phyloP scores from a whole-genome alignment of 2,888 invertebrate genomes.

The Adelognathus sp. region DNA sequence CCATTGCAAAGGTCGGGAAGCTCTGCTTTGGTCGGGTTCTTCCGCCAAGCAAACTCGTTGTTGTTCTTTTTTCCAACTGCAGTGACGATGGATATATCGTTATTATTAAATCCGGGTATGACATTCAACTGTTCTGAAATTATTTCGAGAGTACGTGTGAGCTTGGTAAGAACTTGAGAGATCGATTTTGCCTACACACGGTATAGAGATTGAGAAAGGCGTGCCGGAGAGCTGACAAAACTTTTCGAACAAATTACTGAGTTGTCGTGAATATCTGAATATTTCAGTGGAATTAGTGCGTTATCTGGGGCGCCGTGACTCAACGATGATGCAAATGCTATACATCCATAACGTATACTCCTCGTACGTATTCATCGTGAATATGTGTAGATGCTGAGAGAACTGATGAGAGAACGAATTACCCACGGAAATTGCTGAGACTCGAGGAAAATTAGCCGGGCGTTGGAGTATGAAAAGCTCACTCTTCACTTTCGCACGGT shows the following conservation, averaged over 20 bases:
- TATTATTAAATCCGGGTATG: background rate
- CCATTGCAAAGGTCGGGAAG: too few relatives aligned
- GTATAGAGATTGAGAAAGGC: background rate
- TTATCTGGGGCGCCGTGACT: background rate
- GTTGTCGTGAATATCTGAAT: constrained; percentile 41
- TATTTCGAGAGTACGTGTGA: background rate
- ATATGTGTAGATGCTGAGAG: background rate
- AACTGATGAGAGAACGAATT: background rate
- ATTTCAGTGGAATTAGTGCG: constrained; percentile 6
- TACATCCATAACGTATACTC: background rate
- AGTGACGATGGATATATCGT: background rate
- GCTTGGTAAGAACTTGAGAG: constrained; percentile 14
- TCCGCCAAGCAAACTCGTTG: background rate
- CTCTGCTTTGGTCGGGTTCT: too few relatives aligned
- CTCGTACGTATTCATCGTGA: background rate
- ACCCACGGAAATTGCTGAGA: background rate
- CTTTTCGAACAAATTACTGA: constrained; percentile 44
- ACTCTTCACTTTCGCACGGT: background rate
- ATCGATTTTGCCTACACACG: background rate
- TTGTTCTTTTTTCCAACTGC: background rate
- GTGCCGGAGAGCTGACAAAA: constrained; percentile 8
- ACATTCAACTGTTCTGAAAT: background rate
- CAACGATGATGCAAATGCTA: background rate
- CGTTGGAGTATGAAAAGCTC: background rate
- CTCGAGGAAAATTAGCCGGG: background rate